phyloP scores from a whole-genome alignment of 2,797 vertebrate genomes.

The Catamblyrhynchus diadema region DNA sequence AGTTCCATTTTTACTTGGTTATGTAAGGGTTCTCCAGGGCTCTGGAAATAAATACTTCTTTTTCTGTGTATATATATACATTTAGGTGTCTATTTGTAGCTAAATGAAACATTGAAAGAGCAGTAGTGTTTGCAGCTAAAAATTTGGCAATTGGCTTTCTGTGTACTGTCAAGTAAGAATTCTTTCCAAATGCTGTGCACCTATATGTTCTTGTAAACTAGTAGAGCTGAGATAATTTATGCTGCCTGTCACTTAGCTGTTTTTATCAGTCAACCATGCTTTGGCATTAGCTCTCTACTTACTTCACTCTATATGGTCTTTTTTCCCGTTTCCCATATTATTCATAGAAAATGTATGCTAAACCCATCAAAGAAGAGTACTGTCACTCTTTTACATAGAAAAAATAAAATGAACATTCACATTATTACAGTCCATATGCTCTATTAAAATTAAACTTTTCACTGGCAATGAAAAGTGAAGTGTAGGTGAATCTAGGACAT shows the following conservation, averaged over 20 bases:
- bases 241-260: background rate
- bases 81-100: background rate
- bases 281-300: background rate
- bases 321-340: fast-evolving
- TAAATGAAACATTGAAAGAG: background rate
- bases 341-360: background rate
- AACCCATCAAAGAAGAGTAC: background rate
- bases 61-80: background rate
- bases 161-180: background rate
- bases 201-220: background rate
- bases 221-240: background rate
- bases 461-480: background rate
- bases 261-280: background rate
- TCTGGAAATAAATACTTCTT: background rate
- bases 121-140: background rate
- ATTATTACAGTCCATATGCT: background rate
- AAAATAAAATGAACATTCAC: background rate
- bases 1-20: background rate
- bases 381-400: background rate
- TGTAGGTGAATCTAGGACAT: background rate
- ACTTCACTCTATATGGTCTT: background rate
- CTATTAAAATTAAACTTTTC: background rate
- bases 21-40: background rate
- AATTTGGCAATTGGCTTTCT: background rate
- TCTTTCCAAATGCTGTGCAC: background rate